Evolutionary conservation across 2,888 invertebrate genomes (phyloP).

Genomic region (Drosophila paramelanica): DNA sequence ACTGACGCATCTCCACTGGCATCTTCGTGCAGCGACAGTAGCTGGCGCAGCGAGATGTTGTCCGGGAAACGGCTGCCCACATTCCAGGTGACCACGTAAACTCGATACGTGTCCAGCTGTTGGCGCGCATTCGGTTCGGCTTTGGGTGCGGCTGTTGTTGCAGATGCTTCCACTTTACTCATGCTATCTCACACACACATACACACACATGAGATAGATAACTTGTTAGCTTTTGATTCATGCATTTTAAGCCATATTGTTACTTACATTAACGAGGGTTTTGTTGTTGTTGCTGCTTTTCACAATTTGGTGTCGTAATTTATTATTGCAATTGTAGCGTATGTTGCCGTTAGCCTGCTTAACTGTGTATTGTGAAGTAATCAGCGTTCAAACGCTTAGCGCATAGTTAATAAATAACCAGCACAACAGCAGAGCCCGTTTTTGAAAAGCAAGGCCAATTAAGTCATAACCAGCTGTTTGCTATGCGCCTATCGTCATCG

Average conservation of each 20-base stretch:
- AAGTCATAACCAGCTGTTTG: constrained; percentile 47
- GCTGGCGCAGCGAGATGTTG: constrained; percentile 89
- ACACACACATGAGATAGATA: constrained; percentile 26
- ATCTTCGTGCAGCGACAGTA: constrained; percentile 88
- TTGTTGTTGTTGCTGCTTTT: constrained; percentile 1
- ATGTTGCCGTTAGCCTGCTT: constrained; percentile 4
- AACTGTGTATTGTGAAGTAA: constrained; percentile 36
- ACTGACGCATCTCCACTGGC: constrained; percentile 86
- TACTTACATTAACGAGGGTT: constrained; percentile 39
- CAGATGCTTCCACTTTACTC: constrained; percentile 35
- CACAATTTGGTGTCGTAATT: constrained; percentile 45
- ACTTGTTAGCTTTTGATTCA: constrained; percentile 22
- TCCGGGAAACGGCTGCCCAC: constrained; percentile 93
- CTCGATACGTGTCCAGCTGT: constrained; percentile 85
- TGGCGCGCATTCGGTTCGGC: constrained; percentile 45
- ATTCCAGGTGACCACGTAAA: constrained; percentile 96
- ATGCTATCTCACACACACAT: constrained; percentile 29
- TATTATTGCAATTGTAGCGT: constrained; percentile 10
- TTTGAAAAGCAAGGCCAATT: constrained; percentile 50
- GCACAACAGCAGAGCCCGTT: constrained; percentile 33
- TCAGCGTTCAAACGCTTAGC: constrained; percentile 37
- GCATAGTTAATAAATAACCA: constrained; percentile 53
- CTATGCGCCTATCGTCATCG: constrained; percentile 11
- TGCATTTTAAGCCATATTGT: constrained; percentile 15
- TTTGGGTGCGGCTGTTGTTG: constrained; percentile 41